Conservation (phyloP, 2,797 vertebrate species). For the Danionella dracula region DNA sequence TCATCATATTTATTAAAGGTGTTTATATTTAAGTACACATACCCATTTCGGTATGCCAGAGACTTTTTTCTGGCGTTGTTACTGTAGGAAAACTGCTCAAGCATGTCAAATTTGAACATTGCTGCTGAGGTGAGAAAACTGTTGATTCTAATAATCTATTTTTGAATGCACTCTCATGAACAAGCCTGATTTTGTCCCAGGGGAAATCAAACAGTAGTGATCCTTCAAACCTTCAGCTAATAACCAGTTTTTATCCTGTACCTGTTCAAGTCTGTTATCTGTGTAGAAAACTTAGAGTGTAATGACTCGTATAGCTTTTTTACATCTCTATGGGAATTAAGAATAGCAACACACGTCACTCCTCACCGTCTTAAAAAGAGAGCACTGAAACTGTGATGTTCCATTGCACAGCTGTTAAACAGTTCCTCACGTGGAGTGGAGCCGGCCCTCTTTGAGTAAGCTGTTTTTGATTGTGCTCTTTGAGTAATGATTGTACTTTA, state of each 20-base stretch:
- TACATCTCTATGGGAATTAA: neutral
- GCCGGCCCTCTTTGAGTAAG: neutral
- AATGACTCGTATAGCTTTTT: neutral
- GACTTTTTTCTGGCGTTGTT: slow-evolving; percentile 12
- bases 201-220: neutral
- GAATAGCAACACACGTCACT: neutral
- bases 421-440: neutral
- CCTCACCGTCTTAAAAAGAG: neutral
- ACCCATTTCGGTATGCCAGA: too few relatives aligned
- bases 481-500: neutral
- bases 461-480: neutral
- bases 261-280: neutral
- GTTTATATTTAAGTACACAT: too few relatives aligned
- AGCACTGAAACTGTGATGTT: neutral
- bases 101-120: slow-evolving; percentile 5
- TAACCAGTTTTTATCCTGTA: neutral
- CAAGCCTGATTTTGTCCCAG: neutral
- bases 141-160: slow-evolving; percentile 15
- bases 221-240: neutral
- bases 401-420: too few relatives aligned
- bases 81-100: slow-evolving; percentile 1
- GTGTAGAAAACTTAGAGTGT: neutral
- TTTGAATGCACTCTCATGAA: slow-evolving; percentile 5
- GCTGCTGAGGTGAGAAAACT: slow-evolving; percentile 23
- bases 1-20: too few relatives aligned